phyloP scores from a whole-genome alignment of 2,797 vertebrate species.

The Poeciliopsis turneri region DNA sequence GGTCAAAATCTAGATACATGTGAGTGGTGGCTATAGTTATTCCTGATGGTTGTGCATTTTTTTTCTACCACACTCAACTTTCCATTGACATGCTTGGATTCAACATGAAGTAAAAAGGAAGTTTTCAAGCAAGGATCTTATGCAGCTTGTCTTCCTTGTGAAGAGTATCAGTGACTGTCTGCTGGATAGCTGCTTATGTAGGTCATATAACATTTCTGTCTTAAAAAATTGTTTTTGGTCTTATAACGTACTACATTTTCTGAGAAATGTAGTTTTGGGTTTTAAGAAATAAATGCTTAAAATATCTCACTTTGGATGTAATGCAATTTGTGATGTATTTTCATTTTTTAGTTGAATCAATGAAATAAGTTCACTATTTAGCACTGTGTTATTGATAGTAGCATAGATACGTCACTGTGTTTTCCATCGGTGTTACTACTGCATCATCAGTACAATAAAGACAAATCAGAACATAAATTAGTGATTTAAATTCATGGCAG shows the following conservation, averaged over 20 bases:
- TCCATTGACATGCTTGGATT: background rate
- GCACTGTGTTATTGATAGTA: background rate
- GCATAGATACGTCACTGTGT: background rate
- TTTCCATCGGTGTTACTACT: slow-evolving; percentile 17
- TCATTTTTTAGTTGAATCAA: background rate
- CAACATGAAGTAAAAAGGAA: background rate
- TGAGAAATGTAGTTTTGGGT: background rate
- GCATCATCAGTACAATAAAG: background rate
- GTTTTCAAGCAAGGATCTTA: background rate
- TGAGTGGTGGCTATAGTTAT: background rate
- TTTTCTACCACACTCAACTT: background rate
- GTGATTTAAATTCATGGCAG: background rate
- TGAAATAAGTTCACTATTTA: background rate
- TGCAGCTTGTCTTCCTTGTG: background rate
- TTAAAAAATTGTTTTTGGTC: background rate
- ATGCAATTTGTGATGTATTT: background rate
- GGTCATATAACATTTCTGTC: background rate
- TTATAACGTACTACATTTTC: background rate
- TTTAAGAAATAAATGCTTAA: background rate
- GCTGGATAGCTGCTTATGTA: background rate
- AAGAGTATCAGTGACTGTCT: background rate
- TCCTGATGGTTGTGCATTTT: background rate
- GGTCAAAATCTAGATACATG: background rate
- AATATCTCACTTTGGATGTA: background rate
- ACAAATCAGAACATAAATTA: background rate